Conservation (phyloP, 2,797 vertebrate species). For the Liasis olivaceus region DNA sequence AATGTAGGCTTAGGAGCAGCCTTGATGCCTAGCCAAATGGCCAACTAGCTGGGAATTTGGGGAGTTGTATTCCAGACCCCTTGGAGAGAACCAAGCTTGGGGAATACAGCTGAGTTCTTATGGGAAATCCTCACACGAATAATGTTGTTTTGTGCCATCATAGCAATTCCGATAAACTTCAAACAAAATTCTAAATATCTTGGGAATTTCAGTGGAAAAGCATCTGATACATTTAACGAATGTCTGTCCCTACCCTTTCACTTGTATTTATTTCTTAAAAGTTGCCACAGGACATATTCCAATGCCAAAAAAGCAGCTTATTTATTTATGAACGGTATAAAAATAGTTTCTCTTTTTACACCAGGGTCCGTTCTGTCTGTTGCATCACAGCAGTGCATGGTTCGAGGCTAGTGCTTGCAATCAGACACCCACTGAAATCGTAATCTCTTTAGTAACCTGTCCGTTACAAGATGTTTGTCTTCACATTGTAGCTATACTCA, state of each 20-base stretch:
- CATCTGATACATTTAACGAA: neutral
- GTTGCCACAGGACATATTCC: neutral
- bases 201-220: neutral
- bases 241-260: neutral
- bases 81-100: neutral
- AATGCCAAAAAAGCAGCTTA: neutral
- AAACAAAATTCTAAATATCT: neutral
- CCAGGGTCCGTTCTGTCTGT: neutral
- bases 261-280: neutral
- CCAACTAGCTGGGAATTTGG: neutral
- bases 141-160: neutral
- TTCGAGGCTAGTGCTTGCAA: neutral
- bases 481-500: neutral
- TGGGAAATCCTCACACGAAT: neutral
- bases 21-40: neutral
- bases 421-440: neutral
- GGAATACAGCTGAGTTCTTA: neutral
- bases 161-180: neutral
- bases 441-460: neutral
- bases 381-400: neutral
- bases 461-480: neutral
- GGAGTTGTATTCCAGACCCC: neutral
- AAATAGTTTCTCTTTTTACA: neutral
- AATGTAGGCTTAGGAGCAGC: neutral
- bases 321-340: neutral